Base-by-base conservation (phyloP, 2,113 vertebrate genomes). In the Noctilio leporinus region DNA sequence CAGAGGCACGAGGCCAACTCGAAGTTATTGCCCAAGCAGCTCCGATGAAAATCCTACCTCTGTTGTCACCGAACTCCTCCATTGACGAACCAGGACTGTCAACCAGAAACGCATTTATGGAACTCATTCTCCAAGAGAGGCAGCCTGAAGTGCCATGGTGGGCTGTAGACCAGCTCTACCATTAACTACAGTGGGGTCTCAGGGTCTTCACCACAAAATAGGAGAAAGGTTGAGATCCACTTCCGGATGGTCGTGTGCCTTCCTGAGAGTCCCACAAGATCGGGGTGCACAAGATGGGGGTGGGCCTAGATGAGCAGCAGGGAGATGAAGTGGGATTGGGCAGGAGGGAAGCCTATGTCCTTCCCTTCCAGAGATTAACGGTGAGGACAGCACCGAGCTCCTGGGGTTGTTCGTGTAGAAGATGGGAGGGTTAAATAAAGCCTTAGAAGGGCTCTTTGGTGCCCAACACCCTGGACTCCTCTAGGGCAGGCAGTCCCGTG, bases 251-350 rank as follows among this genome's bases (percentile, higher is more conserved):
- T 16, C n/a, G 35, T 26, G 67, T 22, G 4, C 49, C 55, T 78
- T 91, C 26, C 53, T 30, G 55, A 55, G 64, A 80, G 38, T 35
- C 64, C 49, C 49, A 35, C 7, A 47, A 82, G 55, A 43, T 55
- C 35, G 86, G 75, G 75, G 67, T 11, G 17, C 28, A 43, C 82
- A 86, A 86, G 83, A 49, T 10, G 38, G 70, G 5, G 19, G 24
- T 47, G 30, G 45, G 49, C 6, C 28, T 17, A 28, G 65, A 62
- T 2, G 20, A 38, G 16, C 51, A 11, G 14, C 33, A 16, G 70
- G 28, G 47, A 57, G 75, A 53, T 1, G 2, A 38, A 1, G 5
- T 1, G 5, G 38, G 12, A 19, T 1, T 15, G 0, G 28, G 24
- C 33, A 35, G 75, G 22, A 10, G 30, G 30, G 59, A 6, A 8